phyloP scores from a whole-genome alignment of 2,888 invertebrate genomes.

The Mantis religiosa region DNA sequence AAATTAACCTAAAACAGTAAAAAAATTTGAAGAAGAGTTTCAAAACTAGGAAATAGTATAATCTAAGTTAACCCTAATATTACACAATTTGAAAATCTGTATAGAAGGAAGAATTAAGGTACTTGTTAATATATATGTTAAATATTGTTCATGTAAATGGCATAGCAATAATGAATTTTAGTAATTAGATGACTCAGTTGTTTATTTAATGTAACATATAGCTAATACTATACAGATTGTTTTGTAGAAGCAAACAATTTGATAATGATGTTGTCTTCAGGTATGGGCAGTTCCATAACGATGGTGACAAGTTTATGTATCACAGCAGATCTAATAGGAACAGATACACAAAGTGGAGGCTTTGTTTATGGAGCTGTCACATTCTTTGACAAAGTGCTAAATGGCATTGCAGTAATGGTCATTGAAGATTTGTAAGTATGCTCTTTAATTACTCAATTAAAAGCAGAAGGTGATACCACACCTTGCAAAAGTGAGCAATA shows the following conservation, averaged over 20 bases:
- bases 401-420: slow-evolving; percentile 79
- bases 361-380: slow-evolving; percentile 91
- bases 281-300: slow-evolving; percentile 79
- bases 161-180: too few species aligned
- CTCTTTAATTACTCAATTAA: background rate
- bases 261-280: slow-evolving; percentile 37
- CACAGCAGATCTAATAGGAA: slow-evolving; percentile 84
- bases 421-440: slow-evolving; percentile 72
- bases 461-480: too few species aligned
- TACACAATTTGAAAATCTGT: too few species aligned
- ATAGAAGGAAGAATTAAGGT: too few species aligned
- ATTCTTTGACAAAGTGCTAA: slow-evolving; percentile 87
- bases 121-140: too few species aligned
- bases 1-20: too few species aligned
- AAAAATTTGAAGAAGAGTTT: too few species aligned
- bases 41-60: too few species aligned
- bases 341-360: slow-evolving; percentile 80
- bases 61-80: too few species aligned
- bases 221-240: background rate
- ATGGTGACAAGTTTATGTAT: slow-evolving; percentile 84
- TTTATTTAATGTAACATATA: background rate
- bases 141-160: too few species aligned
- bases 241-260: background rate
- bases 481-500: too few species aligned
- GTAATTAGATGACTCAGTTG: background rate